Conservation (phyloP, 1,140 invertebrate genomes). For the Zaprionus vittiger region DNA sequence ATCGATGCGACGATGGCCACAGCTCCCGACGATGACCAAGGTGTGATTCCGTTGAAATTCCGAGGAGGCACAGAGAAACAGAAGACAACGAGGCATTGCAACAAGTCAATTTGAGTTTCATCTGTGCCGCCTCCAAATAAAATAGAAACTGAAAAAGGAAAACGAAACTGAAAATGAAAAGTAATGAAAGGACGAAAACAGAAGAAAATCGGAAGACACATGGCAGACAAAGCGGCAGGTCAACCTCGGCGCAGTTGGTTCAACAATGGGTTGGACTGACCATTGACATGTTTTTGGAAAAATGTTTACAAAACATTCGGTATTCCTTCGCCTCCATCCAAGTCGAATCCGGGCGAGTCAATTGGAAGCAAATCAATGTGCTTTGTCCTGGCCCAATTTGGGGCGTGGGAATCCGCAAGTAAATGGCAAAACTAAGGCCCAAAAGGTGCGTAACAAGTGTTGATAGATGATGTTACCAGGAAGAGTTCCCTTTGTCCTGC, state of each 20-base stretch:
- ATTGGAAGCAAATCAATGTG: constrained; percentile 65
- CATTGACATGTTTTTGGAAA: constrained; percentile 71
- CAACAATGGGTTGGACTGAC: constrained; percentile 45
- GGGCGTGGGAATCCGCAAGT: constrained; percentile 53
- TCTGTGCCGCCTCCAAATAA: constrained; percentile 30
- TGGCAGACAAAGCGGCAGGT: constrained; percentile 42
- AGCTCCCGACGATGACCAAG: constrained; percentile 29
- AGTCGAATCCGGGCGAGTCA: constrained; percentile 33
- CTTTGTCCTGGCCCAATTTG: constrained; percentile 54
- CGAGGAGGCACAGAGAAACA: neutral
- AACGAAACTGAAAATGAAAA: constrained; percentile 5
- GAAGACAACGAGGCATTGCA: constrained; percentile 43
- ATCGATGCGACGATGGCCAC: neutral
- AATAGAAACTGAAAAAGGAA: neutral
- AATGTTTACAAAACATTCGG: constrained; percentile 79
- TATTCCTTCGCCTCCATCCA: constrained; percentile 17
- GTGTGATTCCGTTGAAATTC: constrained; percentile 70
- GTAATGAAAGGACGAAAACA: constrained; percentile 17
- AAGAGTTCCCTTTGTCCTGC: neutral
- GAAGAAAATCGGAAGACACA: constrained; percentile 18
- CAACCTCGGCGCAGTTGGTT: constrained; percentile 12
- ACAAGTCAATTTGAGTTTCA: constrained; percentile 69
- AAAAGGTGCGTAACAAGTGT: constrained; percentile 4
- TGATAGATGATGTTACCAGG: neutral
- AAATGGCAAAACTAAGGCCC: neutral